Conservation (phyloP, 2,888 invertebrate genomes). For the Phortica magna region DNA sequence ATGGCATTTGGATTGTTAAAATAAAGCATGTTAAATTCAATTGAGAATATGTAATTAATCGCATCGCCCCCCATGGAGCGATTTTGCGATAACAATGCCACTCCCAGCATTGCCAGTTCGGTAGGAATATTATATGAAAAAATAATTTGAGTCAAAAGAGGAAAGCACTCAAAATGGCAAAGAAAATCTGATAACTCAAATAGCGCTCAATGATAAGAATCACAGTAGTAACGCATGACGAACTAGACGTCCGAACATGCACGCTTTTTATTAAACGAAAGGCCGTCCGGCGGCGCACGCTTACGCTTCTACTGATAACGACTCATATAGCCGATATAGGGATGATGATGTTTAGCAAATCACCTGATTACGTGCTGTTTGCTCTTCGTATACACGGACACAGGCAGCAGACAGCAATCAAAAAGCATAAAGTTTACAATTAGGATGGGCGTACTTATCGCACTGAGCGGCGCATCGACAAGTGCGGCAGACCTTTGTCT, state of each 20-base stretch:
- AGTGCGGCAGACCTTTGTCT: neutral
- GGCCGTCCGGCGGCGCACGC: neutral
- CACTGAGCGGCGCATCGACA: neutral
- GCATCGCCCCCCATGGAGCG: neutral
- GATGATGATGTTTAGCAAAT: neutral
- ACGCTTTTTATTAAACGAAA: neutral
- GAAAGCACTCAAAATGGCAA: neutral
- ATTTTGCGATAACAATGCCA: neutral
- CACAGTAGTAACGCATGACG: neutral
- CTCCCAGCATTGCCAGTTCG: neutral
- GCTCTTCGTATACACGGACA: neutral
- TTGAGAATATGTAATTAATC: neutral
- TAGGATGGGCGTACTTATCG: neutral
- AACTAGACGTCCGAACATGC: neutral
- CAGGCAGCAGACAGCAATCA: neutral
- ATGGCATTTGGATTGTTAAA: neutral
- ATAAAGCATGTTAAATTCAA: neutral
- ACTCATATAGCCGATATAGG: neutral
- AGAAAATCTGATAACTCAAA: neutral
- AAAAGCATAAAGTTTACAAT: neutral
- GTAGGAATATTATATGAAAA: neutral
- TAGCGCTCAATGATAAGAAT: neutral
- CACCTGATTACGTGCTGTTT: neutral
- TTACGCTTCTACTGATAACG: neutral
- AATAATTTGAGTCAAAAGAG: neutral